A percentile compares a stretch with the other conserved stretches of the same genome.
These are phyloP conservation scores for Orthosia gracilis DNA, from an alignment of 2,888 invertebrate species.

Conservation along the genomic window DNA sequence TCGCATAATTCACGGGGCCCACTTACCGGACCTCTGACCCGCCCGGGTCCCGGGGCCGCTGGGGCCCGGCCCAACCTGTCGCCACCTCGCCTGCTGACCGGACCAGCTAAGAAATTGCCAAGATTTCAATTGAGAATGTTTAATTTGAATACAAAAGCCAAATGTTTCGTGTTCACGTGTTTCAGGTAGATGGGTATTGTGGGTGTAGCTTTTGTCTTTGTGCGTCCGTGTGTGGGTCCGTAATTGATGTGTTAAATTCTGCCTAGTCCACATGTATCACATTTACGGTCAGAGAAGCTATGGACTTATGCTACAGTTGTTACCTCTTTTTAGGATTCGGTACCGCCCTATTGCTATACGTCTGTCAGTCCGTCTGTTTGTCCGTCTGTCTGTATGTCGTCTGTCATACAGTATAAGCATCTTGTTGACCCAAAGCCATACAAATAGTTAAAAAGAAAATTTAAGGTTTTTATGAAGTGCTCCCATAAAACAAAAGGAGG, in stretches of 20 bases:
- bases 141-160: constrained; percentile 28
- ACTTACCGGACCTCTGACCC: constrained; percentile 71
- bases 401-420: too few relatives aligned
- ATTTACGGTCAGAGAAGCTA: too few relatives aligned
- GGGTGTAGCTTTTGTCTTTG: constrained; percentile 10
- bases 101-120: constrained; percentile 44
- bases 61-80: constrained; percentile 75
- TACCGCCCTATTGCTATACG: too few relatives aligned
- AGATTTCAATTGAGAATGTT: constrained; percentile 40
- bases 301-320: too few relatives aligned
- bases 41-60: constrained; percentile 29
- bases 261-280: too few relatives aligned
- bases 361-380: too few relatives aligned
- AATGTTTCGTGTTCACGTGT: constrained; percentile 9
- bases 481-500: too few relatives aligned
- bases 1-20: constrained; percentile 79
- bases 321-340: too few relatives aligned
- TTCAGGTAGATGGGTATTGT: constrained; percentile 8
- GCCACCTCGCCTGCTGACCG: constrained; percentile 65
- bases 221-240: not conserved
- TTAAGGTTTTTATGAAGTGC: too few relatives aligned
- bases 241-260: not conserved
- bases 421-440: too few relatives aligned
- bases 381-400: too few relatives aligned
- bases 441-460: too few relatives aligned